Percentiles rank a stretch among this genome's conserved stretches.
These are phyloP conservation scores for Theretra japonica DNA, from an alignment of 2,888 invertebrate species.

Conservation along the genomic window DNA sequence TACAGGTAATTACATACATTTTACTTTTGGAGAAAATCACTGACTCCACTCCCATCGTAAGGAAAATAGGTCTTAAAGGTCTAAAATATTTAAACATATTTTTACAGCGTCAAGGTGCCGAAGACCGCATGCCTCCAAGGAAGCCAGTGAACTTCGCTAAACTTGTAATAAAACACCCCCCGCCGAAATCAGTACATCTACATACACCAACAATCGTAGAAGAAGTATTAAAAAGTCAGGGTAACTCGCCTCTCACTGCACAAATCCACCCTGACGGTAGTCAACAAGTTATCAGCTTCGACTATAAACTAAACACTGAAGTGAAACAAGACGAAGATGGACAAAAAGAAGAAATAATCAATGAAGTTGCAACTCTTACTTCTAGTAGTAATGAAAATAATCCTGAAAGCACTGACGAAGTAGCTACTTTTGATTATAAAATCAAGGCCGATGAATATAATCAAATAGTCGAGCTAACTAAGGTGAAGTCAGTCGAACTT, in stretches of 20 bases:
- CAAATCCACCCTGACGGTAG: background rate
- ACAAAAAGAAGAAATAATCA: background rate
- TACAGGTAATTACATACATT: no score
- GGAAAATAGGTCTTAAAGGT: background rate
- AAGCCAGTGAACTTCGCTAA: conserved; percentile 37
- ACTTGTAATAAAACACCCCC: conserved; percentile 37
- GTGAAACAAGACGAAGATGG: background rate
- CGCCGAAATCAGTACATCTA: conserved; percentile 34
- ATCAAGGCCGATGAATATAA: background rate
- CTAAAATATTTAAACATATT: conserved; percentile 15
- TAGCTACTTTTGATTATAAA: conserved; percentile 1
- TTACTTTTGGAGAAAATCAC: background rate
- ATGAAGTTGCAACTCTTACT: background rate
- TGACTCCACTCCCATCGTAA: background rate
- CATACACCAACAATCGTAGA: conserved; percentile 61
- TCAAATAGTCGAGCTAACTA: background rate
- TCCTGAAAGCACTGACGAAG: background rate
- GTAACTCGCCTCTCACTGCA: background rate
- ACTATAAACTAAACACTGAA: background rate
- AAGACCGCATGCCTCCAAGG: conserved; percentile 33
- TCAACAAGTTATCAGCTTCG: background rate
- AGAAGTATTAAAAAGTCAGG: conserved; percentile 53
- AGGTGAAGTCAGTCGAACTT: background rate
- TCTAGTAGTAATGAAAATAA: background rate
- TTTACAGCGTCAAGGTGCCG: conserved; percentile 50